A percentile compares a stretch with the other conserved stretches of the same genome.
phyloP scores from a whole-genome alignment of 2,113 vertebrate species.

The Epinephelus moara region DNA sequence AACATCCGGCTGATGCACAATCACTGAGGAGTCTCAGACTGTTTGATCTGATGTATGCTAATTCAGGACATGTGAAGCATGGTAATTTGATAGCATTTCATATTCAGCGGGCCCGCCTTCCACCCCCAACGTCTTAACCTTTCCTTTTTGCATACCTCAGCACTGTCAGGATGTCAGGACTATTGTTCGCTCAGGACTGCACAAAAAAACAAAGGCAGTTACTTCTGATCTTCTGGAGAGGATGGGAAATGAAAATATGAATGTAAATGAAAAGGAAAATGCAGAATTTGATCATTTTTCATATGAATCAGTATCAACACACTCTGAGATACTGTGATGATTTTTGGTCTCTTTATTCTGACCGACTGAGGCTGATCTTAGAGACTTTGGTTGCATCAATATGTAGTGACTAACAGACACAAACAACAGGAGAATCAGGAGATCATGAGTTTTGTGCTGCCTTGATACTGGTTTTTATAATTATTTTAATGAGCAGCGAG shows the following conservation, averaged over 20 bases:
- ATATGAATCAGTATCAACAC: not conserved
- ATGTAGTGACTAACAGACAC: not conserved
- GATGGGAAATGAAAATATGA: not conserved
- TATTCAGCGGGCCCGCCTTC: constrained; percentile 25
- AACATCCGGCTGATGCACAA: constrained; percentile 71
- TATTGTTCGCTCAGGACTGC: not conserved
- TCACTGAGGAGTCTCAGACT: constrained; percentile 60
- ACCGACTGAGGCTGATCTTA: not conserved
- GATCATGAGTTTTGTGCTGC: not conserved
- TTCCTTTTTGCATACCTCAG: constrained; percentile 66
- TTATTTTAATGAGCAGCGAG: not conserved
- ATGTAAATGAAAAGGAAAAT: not conserved
- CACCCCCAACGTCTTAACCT: constrained; percentile 52
- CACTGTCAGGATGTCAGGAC: constrained; percentile 51
- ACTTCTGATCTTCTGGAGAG: constrained; percentile 12
- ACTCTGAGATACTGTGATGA: not conserved
- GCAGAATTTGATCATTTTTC: not conserved
- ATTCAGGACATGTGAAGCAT: constrained; percentile 74
- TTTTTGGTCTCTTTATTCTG: not conserved
- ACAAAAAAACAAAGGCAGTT: constrained; percentile 48
- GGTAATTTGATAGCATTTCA: constrained; percentile 72
- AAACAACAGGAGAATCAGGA: not conserved
- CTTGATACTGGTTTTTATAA: not conserved
- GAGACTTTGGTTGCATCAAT: constrained; percentile 7
- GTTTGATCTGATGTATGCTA: constrained; percentile 80